phyloP scores from a whole-genome alignment of 2,113 vertebrate genomes.

The Baryphthengus martii region DNA sequence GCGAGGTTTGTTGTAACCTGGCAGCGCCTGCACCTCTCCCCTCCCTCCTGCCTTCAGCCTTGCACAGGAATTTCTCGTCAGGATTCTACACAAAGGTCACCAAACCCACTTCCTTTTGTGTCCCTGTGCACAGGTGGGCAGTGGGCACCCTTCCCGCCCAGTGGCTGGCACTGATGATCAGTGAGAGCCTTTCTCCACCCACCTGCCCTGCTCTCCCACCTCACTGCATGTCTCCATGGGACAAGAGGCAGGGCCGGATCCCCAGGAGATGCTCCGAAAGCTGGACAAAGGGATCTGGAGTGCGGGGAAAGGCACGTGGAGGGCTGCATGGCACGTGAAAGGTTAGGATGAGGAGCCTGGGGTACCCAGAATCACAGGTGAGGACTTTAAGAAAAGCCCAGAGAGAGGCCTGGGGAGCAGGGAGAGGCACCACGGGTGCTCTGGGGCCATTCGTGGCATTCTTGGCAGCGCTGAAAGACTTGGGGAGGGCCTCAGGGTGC shows the following conservation, averaged over 20 bases:
- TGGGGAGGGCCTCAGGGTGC: accelerated
- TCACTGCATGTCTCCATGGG: background rate
- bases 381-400: background rate
- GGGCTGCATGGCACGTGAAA: background rate
- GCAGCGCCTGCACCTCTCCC: background rate
- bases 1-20: background rate
- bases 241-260: background rate
- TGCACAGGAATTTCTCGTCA: background rate
- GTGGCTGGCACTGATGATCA: accelerated
- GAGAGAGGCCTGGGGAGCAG: background rate
- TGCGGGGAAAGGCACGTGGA: background rate
- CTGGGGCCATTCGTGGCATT: background rate
- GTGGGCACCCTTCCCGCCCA: background rate
- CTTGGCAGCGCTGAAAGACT: background rate
- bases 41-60: background rate
- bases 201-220: background rate
- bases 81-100: background rate
- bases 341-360: accelerated
- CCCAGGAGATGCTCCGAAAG: background rate
- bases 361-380: accelerated
- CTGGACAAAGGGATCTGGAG: background rate
- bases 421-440: background rate
- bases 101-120: background rate
- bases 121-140: background rate
- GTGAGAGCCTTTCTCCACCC: background rate